A percentile compares a stretch with the other conserved stretches of the same genome.
Conservation (phyloP, 2,113 vertebrate genomes). For the Sclerurus mexicanus region DNA sequence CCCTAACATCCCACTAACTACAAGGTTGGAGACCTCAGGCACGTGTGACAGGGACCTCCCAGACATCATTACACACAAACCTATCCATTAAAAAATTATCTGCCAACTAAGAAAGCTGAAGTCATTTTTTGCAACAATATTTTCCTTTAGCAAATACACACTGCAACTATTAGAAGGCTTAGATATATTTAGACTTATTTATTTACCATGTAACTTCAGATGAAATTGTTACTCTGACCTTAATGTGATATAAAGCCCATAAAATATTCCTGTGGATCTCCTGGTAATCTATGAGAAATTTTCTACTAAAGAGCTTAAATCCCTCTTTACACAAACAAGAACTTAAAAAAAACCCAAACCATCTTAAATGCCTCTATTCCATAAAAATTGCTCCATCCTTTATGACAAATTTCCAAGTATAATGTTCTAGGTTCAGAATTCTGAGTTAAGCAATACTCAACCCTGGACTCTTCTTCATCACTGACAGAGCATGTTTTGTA, state of each 20-base stretch:
- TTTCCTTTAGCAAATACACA: neutral
- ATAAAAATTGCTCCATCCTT: neutral
- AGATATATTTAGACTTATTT: neutral
- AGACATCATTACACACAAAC: neutral
- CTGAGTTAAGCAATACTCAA: neutral
- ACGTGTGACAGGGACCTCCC: neutral
- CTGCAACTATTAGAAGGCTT: neutral
- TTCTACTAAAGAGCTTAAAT: neutral
- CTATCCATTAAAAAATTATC: neutral
- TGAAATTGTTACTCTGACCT: neutral
- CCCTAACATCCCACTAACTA: neutral
- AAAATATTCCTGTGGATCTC: neutral
- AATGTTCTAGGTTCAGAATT: neutral
- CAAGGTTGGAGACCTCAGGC: neutral
- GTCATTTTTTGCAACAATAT: neutral
- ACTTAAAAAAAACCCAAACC: fast-evolving
- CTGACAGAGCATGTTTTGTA: neutral
- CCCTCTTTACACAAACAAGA: neutral
- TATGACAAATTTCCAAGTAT: neutral
- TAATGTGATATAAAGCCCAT: neutral
- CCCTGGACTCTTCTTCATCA: neutral
- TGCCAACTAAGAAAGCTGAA: neutral
- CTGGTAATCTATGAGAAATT: neutral
- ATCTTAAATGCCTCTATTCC: neutral
- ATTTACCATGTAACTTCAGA: neutral